Percentiles rank a stretch among this genome's conserved stretches.
These are phyloP conservation scores for Ptiloglossa arizonensis DNA, from an alignment of 1,140 invertebrate genomes.

Conservation along the genomic window DNA sequence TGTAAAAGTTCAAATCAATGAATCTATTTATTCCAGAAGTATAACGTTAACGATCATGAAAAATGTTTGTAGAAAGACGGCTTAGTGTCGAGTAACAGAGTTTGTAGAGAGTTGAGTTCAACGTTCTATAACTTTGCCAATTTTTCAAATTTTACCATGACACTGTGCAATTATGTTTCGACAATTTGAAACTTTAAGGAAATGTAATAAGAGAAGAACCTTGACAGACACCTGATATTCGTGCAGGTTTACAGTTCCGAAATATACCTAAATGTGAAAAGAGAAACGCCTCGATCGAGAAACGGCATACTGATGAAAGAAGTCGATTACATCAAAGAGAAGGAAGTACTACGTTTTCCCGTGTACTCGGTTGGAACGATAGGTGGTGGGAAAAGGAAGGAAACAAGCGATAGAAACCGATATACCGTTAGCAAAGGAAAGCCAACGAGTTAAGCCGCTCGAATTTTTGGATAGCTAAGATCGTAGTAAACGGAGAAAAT, in stretches of 20 bases:
- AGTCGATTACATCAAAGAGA: slow-evolving; percentile 20
- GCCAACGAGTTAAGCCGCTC: slow-evolving; percentile 57
- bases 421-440: slow-evolving; percentile 61
- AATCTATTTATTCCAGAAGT: too few relatives aligned
- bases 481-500: slow-evolving; percentile 6
- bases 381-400: not conserved
- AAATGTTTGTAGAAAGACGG: too few relatives aligned
- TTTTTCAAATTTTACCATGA: too few relatives aligned
- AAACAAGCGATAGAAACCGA: slow-evolving; percentile 32
- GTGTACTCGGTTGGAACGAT: slow-evolving; percentile 58
- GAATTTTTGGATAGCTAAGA: slow-evolving; percentile 58
- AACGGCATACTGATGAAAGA: slow-evolving; percentile 26
- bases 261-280: slow-evolving; percentile 2
- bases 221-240: too few relatives aligned
- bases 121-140: too few relatives aligned
- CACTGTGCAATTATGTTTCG: too few relatives aligned
- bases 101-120: too few relatives aligned
- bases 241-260: not conserved
- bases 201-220: too few relatives aligned
- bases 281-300: not conserved
- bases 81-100: too few relatives aligned
- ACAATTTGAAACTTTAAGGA: too few relatives aligned
- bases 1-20: too few relatives aligned
- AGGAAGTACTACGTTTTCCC: slow-evolving; percentile 45
- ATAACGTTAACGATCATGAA: too few relatives aligned